phyloP scores from a whole-genome alignment of 2,113 vertebrate genomes.

The Chaenogobius annularis region DNA sequence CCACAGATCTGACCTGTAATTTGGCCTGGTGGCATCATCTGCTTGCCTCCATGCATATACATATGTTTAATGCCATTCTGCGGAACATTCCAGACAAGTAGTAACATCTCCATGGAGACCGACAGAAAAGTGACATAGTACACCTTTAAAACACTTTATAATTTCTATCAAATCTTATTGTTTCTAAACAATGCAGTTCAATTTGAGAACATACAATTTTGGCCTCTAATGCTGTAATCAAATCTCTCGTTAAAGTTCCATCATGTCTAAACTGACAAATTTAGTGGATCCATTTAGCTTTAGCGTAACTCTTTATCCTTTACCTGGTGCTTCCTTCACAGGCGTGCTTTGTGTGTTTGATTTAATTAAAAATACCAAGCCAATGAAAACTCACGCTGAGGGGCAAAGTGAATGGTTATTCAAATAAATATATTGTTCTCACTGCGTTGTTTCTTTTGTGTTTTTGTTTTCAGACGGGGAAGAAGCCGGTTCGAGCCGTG shows the following conservation, averaged over 20 bases:
- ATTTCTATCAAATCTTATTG: too few species aligned
- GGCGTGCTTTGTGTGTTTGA: conserved; percentile 36
- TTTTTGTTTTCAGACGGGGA: conserved; percentile 85
- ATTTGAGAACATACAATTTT: not conserved
- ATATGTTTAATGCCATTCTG: too few species aligned
- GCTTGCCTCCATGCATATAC: too few species aligned
- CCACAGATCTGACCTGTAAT: too few species aligned
- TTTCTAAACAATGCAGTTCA: too few species aligned
- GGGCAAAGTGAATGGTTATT: not conserved
- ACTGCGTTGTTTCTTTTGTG: conserved; percentile 28
- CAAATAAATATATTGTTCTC: not conserved
- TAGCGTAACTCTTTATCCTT: conserved; percentile 25
- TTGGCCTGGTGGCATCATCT: too few species aligned
- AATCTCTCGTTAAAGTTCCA: too few species aligned
- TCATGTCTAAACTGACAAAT: not conserved
- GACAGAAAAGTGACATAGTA: too few species aligned
- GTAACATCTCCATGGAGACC: too few species aligned
- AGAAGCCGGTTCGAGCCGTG: conserved; percentile 95
- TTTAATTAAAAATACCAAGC: conserved; percentile 20
- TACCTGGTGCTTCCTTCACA: conserved; percentile 50
- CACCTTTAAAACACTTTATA: too few species aligned
- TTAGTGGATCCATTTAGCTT: not conserved
- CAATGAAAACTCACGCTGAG: conserved; percentile 16
- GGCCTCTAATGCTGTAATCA: not conserved
- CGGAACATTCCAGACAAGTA: too few species aligned